These are phyloP conservation scores for Callyntrura guangdongensis DNA, from an alignment of 2,888 invertebrate species.

Conservation along the genomic window DNA sequence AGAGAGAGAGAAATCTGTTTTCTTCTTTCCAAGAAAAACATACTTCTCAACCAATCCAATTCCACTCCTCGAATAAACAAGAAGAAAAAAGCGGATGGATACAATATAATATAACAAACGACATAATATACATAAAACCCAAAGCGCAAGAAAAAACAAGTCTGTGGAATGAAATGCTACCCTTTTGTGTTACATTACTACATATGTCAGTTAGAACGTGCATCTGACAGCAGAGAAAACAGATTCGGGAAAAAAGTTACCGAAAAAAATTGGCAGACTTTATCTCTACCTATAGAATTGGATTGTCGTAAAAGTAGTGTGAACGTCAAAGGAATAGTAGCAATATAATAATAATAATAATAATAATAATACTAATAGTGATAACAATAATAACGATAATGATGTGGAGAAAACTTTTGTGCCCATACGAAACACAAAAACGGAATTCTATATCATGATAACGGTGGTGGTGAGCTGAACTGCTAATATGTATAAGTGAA, in stretches of 20 bases:
- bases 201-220: conserved; percentile 53
- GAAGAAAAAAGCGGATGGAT: conserved; percentile 23
- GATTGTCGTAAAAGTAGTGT: no score
- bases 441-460: conserved; percentile 3
- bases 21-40: no score
- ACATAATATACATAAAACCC: conserved; percentile 16
- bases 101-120: not conserved
- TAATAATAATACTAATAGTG: no score
- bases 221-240: conserved; percentile 50
- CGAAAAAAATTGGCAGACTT: conserved; percentile 54
- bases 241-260: conserved; percentile 30
- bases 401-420: conserved; percentile 18
- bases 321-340: conserved; percentile 34
- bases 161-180: no score
- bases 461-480: not conserved
- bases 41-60: conserved; percentile 52
- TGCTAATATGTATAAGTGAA: not conserved
- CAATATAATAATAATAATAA: no score
- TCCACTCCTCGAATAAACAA: conserved; percentile 49
- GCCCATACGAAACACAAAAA: not conserved
- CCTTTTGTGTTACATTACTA: conserved; percentile 22
- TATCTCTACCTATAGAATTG: conserved; percentile 35
- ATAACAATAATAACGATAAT: conserved; percentile 7
- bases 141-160: conserved; percentile 16
- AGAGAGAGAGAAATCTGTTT: no score